Percentiles rank a stretch among this genome's conserved stretches.
Evolutionary conservation across 92 coral and sea anemone species (phyloP).

Genomic region (Ricordea florida): DNA sequence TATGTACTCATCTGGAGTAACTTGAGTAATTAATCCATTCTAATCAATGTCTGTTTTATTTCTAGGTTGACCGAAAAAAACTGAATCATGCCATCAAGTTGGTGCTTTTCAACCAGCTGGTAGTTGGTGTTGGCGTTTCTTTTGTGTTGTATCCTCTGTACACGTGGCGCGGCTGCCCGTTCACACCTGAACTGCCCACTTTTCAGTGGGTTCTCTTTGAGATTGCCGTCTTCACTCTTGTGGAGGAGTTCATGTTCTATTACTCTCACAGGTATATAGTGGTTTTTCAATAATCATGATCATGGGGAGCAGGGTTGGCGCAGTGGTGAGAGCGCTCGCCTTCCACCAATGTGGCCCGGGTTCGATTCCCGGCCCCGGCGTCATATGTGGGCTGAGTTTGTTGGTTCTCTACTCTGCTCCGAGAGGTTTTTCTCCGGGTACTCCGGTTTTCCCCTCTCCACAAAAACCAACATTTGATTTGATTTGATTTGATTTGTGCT

Average conservation of each 20-base stretch:
- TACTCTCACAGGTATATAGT: conserved; percentile 90
- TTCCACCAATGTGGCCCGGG: no score
- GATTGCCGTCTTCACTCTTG: conserved; percentile 76
- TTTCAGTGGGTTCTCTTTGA: conserved; percentile 98
- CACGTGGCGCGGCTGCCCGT: conserved; percentile 78
- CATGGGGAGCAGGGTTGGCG: no score
- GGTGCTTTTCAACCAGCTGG: conserved; percentile 88
- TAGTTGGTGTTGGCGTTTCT: conserved; percentile 45
- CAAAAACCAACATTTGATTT: no score
- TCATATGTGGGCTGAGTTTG: no score
- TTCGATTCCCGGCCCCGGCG: no score
- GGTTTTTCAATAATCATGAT: no score
- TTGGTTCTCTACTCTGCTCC: no score
- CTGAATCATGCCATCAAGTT: conserved; percentile 63
- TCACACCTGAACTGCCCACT: conserved; percentile 76
- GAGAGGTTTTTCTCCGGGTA: no score
- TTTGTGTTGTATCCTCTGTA: conserved; percentile 39
- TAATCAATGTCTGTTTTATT: not conserved
- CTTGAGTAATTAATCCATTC: not conserved
- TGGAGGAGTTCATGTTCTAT: conserved; percentile 91
- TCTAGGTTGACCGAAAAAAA: conserved; percentile 82
- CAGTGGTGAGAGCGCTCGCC: no score
- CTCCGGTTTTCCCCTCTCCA: no score
- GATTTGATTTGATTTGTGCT: no score
- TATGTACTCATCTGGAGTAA: not conserved